Percentiles rank a stretch among this genome's conserved stretches.
phyloP scores from a whole-genome alignment of 1,140 invertebrate genomes.

The Eumeta japonica region DNA sequence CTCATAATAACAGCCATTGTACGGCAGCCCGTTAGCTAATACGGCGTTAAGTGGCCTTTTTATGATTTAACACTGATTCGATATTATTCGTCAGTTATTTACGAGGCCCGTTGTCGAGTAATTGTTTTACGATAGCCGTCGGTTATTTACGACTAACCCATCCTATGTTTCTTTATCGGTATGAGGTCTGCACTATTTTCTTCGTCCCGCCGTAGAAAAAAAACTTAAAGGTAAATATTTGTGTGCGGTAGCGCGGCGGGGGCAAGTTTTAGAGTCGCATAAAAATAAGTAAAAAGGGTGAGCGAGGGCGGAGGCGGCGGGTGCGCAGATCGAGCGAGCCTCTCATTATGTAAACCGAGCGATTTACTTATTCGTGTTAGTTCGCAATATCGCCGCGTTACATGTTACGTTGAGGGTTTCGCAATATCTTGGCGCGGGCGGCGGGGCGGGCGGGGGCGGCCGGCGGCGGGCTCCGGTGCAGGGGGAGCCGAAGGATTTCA shows the following conservation, averaged over 20 bases:
- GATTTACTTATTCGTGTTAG: slow-evolving; percentile 28
- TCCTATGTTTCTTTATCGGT: too few relatives aligned
- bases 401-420: slow-evolving; percentile 25
- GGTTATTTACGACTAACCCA: slow-evolving; percentile 31
- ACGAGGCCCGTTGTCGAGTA: slow-evolving; percentile 28
- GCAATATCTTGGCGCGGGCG: slow-evolving; percentile 25
- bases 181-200: too few relatives aligned
- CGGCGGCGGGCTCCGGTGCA: not conserved
- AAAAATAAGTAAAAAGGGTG: too few relatives aligned
- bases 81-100: slow-evolving; percentile 40
- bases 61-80: slow-evolving; percentile 42
- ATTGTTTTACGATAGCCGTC: slow-evolving; percentile 47
- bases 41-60: slow-evolving; percentile 37
- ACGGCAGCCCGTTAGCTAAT: slow-evolving; percentile 43
- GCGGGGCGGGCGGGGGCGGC: slow-evolving; percentile 15
- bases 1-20: slow-evolving; percentile 50
- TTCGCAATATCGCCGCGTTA: slow-evolving; percentile 28
- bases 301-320: not conserved
- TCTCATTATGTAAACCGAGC: slow-evolving; percentile 18
- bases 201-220: too few relatives aligned
- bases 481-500: slow-evolving; percentile 32
- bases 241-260: too few relatives aligned
- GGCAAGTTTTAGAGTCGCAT: too few relatives aligned
- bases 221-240: too few relatives aligned
- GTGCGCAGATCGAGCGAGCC: not conserved